These are phyloP conservation scores for Nasonia longicornis DNA, from an alignment of 1,140 invertebrate species.

Conservation along the genomic window DNA sequence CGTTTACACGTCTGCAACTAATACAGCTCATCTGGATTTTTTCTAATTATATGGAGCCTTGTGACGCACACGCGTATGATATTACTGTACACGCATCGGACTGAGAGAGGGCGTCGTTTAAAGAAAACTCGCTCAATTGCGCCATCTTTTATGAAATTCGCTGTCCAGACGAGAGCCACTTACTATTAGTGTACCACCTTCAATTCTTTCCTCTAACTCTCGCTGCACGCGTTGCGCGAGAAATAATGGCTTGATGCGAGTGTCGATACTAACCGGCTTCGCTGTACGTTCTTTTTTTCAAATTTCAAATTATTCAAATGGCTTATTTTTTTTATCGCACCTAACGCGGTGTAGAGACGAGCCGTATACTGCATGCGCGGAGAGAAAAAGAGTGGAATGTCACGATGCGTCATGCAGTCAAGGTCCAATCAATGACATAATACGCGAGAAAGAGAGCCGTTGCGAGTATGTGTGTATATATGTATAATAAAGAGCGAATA, in stretches of 20 bases:
- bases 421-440: slow-evolving; percentile 29
- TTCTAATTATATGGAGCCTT: not conserved
- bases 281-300: too few relatives aligned
- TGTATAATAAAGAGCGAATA: not conserved
- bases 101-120: slow-evolving; percentile 23
- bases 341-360: too few relatives aligned
- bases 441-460: not conserved
- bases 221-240: slow-evolving; percentile 41
- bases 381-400: not conserved
- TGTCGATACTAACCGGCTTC: slow-evolving; percentile 33
- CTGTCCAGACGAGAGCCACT: not conserved
- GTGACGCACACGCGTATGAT: not conserved
- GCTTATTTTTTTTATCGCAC: not conserved
- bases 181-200: not conserved
- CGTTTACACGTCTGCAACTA: not conserved
- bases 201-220: not conserved
- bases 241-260: slow-evolving; percentile 49
- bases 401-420: slow-evolving; percentile 25
- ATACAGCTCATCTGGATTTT: not conserved
- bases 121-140: slow-evolving; percentile 43
- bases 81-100: not conserved
- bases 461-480: not conserved
- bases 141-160: not conserved
- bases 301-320: not conserved
- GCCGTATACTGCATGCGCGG: not conserved